These are phyloP conservation scores for Poecile atricapillus DNA, from an alignment of 2,113 vertebrate species.

Conservation along the genomic window DNA sequence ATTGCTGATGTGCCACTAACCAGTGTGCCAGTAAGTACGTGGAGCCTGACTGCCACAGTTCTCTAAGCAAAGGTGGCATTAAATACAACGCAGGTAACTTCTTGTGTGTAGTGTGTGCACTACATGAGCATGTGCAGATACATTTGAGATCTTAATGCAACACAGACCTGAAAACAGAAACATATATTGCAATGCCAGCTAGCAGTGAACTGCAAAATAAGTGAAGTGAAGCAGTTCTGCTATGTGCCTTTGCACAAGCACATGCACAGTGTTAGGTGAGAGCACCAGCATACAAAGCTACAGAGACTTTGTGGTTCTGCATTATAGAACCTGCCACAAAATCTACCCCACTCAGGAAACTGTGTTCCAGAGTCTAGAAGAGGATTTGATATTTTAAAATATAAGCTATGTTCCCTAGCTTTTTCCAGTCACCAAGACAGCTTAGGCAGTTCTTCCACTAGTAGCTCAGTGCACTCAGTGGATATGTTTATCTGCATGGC, in stretches of 20 bases:
- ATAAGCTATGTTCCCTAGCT: neutral
- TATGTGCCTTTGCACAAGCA: neutral
- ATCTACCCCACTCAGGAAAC: neutral
- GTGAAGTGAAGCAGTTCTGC: neutral
- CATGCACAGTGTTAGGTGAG: neutral
- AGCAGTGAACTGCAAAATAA: neutral
- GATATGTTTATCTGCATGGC: neutral
- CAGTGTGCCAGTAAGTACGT: rapidly evolving
- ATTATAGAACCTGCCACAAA: neutral
- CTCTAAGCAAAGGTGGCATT: neutral
- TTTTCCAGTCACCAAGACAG: neutral
- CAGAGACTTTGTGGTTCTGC: neutral
- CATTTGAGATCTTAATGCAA: neutral
- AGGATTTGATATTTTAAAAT: neutral
- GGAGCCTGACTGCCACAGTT: neutral
- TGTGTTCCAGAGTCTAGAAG: neutral
- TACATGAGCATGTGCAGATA: rapidly evolving
- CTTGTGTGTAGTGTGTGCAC: no score
- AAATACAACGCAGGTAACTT: neutral
- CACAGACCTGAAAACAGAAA: neutral
- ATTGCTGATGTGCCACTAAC: neutral
- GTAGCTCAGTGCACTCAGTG: neutral
- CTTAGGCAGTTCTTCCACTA: neutral
- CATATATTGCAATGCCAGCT: neutral
- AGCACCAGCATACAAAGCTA: neutral